Percentiles rank a stretch among this genome's conserved stretches.
phyloP scores from a whole-genome alignment of 2,113 vertebrate species.

The Actinemys pallida region DNA sequence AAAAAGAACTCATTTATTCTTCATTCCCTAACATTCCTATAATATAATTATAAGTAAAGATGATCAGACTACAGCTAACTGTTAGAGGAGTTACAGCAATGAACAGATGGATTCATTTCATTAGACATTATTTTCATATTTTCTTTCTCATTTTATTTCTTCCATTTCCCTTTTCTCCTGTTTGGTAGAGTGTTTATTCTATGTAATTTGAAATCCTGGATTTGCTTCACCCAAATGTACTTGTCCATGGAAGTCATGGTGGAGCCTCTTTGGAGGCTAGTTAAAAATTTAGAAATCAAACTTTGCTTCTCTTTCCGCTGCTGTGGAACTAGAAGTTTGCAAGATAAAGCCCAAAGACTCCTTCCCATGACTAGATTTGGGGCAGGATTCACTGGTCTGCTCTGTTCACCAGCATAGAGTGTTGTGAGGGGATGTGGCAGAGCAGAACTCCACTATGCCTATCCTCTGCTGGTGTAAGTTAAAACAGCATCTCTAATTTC shows the following conservation, averaged over 20 bases:
- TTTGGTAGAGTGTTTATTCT: not conserved
- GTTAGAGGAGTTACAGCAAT: not conserved
- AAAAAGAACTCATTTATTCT: not conserved
- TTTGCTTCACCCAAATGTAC: not conserved
- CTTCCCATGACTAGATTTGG: not conserved
- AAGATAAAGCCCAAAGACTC: not conserved
- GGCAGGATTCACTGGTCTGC: not conserved
- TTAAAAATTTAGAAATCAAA: not conserved
- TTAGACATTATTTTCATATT: not conserved
- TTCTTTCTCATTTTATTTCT: not conserved
- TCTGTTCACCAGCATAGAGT: not conserved
- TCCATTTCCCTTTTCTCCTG: not conserved
- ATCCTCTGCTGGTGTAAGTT: not conserved
- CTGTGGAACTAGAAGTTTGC: not conserved
- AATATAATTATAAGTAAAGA: not conserved
- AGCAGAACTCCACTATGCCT: not conserved
- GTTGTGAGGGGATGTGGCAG: not conserved
- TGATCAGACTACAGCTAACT: not conserved
- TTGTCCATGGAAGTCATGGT: not conserved
- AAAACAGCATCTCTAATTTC: not conserved
- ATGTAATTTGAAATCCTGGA: not conserved
- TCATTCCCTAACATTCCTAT: not conserved
- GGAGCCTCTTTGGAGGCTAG: not conserved
- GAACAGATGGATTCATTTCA: not conserved
- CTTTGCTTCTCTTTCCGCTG: not conserved